phyloP scores from a whole-genome alignment of 35 echinoderm and acorn worm species.

The Hemicentrotus pulcherrimus region DNA sequence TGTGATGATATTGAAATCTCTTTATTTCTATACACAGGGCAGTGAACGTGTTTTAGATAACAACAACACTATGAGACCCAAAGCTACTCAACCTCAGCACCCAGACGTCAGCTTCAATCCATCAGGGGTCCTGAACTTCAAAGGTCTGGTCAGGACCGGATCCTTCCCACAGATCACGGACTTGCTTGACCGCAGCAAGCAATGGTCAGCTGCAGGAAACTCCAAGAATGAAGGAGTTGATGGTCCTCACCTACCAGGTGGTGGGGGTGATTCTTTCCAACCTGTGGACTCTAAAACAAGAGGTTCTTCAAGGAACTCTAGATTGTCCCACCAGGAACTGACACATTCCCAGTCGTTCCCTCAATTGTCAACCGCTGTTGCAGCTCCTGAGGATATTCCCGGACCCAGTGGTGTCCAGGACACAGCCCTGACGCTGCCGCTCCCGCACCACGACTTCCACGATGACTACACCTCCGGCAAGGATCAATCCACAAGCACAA shows the following conservation, averaged over 20 bases:
- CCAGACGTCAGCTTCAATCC: background rate
- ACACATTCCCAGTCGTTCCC: constrained; percentile 33
- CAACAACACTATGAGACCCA: constrained; percentile 14
- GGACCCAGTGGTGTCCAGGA: background rate
- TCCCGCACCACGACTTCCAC: background rate
- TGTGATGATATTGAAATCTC: background rate
- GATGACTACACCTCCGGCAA: background rate
- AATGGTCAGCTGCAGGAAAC: background rate
- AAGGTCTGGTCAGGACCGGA: background rate
- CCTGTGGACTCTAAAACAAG: background rate
- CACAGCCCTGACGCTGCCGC: background rate
- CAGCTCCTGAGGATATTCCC: background rate
- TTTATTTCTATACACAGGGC: background rate
- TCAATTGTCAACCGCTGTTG: background rate
- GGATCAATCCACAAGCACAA: constrained; percentile 28
- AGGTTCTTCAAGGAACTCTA: background rate
- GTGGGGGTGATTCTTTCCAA: background rate
- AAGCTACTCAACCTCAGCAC: background rate
- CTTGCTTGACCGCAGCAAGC: background rate
- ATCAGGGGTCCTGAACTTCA: constrained; percentile 34
- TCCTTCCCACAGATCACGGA: constrained; percentile 36
- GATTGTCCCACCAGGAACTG: background rate
- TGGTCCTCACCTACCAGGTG: background rate
- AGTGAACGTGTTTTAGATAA: constrained; percentile 13
- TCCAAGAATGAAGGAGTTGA: background rate